Evolutionary conservation across 23 tunicate genomes (phyloP).

Genomic region (Botrylloides violaceus): DNA sequence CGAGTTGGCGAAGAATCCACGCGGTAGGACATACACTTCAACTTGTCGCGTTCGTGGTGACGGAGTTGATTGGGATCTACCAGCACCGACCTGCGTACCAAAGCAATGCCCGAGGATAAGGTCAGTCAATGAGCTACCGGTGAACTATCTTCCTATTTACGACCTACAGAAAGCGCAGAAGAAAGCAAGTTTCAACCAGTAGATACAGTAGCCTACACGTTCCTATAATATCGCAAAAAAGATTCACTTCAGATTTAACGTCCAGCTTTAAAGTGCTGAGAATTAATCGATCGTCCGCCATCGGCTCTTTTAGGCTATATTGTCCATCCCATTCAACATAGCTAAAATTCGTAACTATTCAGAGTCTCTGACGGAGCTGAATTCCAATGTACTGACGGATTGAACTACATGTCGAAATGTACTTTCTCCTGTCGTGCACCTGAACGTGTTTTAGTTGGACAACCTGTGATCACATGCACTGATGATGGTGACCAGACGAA

Average conservation of each 20-base stretch:
- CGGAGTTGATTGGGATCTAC: neutral
- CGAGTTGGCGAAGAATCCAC: neutral
- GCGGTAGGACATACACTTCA: constrained; percentile 2
- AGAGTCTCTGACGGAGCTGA: neutral
- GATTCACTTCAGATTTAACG: too few relatives aligned
- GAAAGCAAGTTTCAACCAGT: too few relatives aligned
- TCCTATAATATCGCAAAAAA: too few relatives aligned
- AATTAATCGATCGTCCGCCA: too few relatives aligned
- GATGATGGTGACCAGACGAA: constrained; percentile 7
- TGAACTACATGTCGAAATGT: constrained; percentile 3
- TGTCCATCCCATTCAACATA: too few relatives aligned
- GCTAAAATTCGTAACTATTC: too few relatives aligned
- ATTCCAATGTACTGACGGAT: constrained; percentile 2
- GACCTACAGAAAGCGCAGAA: too few relatives aligned
- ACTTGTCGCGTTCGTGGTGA: neutral
- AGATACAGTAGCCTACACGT: too few relatives aligned
- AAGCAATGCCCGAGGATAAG: constrained; percentile 8
- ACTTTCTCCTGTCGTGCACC: constrained; percentile 5
- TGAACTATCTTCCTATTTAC: too few relatives aligned
- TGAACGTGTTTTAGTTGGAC: constrained; percentile 9
- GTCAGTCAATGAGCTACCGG: too few relatives aligned
- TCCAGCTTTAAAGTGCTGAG: too few relatives aligned
- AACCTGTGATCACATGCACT: neutral
- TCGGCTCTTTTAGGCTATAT: too few relatives aligned
- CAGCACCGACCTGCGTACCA: constrained; percentile 6